phyloP scores from a whole-genome alignment of 1,140 invertebrate genomes.

The Ditylenchus dipsaci region DNA sequence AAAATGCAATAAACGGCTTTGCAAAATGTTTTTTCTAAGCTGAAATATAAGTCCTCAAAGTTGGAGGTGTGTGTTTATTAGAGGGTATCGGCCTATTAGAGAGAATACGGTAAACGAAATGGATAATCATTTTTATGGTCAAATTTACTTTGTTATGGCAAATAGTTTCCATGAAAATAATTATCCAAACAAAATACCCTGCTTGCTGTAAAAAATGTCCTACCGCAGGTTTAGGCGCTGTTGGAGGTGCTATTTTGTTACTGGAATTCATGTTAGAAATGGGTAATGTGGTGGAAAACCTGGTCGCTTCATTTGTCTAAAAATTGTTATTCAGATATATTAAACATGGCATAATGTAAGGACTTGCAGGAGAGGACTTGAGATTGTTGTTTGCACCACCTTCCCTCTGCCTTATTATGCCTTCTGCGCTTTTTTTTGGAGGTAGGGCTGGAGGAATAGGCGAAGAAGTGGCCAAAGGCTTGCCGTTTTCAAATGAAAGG shows the following conservation, averaged over 20 bases:
- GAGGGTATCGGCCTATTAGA: too few species aligned
- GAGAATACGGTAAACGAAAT: too few species aligned
- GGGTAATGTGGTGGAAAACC: conserved; percentile 10
- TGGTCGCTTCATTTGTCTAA: conserved; percentile 10
- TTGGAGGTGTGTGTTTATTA: too few species aligned
- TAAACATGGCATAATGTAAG: neutral
- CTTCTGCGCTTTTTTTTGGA: neutral
- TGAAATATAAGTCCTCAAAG: too few species aligned
- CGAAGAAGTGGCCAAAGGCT: conserved; percentile 8
- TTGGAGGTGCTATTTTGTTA: neutral
- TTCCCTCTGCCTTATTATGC: neutral
- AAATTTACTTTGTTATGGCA: too few species aligned
- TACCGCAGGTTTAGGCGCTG: conserved; percentile 9
- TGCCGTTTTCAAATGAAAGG: neutral
- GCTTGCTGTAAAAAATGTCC: too few species aligned
- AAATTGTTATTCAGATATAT: neutral
- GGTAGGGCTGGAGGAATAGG: conserved; percentile 13
- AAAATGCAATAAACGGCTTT: too few species aligned
- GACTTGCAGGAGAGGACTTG: neutral
- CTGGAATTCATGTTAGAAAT: neutral
- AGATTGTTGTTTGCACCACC: neutral
- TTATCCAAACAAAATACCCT: too few species aligned
- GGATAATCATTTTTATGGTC: too few species aligned
- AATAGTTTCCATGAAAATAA: too few species aligned
- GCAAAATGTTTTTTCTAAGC: too few species aligned